Conservation (phyloP, 2,888 invertebrate genomes). For the Ophion costatus region DNA sequence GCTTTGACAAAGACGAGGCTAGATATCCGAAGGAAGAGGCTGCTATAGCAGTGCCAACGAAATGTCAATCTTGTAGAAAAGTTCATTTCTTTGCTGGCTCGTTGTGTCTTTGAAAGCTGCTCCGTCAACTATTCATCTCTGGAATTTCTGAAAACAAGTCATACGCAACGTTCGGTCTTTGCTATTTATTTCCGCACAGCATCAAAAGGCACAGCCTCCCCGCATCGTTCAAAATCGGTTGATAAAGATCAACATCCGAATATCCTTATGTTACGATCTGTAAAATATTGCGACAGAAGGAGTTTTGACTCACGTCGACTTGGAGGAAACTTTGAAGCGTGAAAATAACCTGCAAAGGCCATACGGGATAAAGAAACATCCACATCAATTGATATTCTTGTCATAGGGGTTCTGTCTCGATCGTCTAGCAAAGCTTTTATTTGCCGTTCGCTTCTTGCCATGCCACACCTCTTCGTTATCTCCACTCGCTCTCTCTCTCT, state of each 20-base stretch:
- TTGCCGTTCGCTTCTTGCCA: slow-evolving; percentile 53
- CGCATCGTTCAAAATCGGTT: no score
- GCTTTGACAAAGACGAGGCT: slow-evolving; percentile 18
- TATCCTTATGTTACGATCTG: not conserved
- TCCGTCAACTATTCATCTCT: not conserved
- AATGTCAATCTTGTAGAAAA: slow-evolving; percentile 38
- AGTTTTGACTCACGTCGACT: not conserved
- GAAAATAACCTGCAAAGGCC: not conserved
- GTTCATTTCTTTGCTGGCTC: slow-evolving; percentile 6
- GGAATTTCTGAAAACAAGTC: no score
- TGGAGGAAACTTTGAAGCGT: not conserved
- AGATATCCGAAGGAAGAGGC: slow-evolving; percentile 27
- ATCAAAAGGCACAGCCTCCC: no score
- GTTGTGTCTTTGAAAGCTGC: not conserved
- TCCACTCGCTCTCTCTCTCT: no score
- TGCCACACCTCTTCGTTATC: slow-evolving; percentile 57
- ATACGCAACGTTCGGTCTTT: not conserved
- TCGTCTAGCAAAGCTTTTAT: slow-evolving; percentile 54
- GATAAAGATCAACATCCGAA: not conserved
- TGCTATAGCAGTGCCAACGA: slow-evolving; percentile 26
- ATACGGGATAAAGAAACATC: not conserved
- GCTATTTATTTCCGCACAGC: no score
- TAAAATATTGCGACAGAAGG: not conserved
- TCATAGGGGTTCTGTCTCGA: slow-evolving; percentile 71
- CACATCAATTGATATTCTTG: slow-evolving; percentile 48